Evolutionary conservation across 2,888 invertebrate genomes (phyloP), one percentile per base, ranked within the genome.

Genomic region (Bruchidius siliquastri): DNA sequence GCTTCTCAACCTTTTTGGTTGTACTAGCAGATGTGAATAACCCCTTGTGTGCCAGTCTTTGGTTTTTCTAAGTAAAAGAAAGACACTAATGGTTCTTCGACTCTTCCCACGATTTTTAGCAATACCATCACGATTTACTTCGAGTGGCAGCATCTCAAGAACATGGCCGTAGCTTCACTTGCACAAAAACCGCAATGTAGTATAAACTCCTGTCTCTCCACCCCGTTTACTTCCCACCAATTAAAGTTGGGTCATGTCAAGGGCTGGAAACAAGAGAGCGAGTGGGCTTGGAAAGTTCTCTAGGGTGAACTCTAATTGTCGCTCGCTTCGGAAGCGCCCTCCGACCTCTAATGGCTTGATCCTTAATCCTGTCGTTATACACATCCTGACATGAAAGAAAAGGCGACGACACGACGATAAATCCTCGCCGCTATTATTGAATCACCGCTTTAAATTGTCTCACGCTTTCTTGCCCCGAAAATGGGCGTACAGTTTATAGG

Each of bases 301-400:
- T 76, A 13, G 49, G 49, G 49, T 49, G 49, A 49, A 73, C 82
- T 81, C 81, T 84, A 84, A 84, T 83, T 83, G 83, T 81, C 81
- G 82, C 82, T 82, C 83, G 81, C 82, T 26, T 26, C 18, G 49
- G 49, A 82, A 83, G 83, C 82, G 81, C 81, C 82, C 82, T 83
- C 78, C 78, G 77, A 83, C 82, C 84, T 80, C 81, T 85, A 85
- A 84, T 85, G 84, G 84, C 79, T 78, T 81, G 82, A 83, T 84
- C 83, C 84, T 84, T 84, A 84, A 84, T 84, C 83, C 82, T 82
- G 83, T 85, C 84, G 84, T 85, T 85, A 84, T 82, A 81, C 80
- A 81, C 49, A 49, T 83, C 83, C 81, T 79, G 80, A 72, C 77
- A 74, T 74, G 73, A 74, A 74, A 74, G 74, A 71, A 71, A 74